These are phyloP conservation scores for Epinephelus lanceolatus DNA, from an alignment of 2,113 vertebrate genomes.

Conservation along the genomic window DNA sequence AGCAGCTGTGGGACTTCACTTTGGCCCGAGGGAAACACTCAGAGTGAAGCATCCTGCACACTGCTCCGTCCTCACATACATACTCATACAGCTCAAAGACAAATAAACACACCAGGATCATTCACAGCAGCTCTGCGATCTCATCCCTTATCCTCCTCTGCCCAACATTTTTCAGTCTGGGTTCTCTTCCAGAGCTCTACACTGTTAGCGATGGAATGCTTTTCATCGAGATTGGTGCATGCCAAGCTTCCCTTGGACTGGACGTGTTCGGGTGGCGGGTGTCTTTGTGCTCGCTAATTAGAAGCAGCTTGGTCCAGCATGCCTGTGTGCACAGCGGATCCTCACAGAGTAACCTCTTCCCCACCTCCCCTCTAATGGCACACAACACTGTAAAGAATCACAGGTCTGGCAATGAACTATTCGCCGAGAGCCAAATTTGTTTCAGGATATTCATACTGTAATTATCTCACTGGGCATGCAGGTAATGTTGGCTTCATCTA, in stretches of 20 bases:
- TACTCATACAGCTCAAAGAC: constrained; percentile 40
- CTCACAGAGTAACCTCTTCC: constrained; percentile 33
- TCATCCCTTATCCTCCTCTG: constrained; percentile 25
- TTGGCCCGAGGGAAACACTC: not conserved
- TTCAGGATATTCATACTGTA: constrained; percentile 37
- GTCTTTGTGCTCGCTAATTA: constrained; percentile 75
- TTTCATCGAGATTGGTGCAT: constrained; percentile 43
- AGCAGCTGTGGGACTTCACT: constrained; percentile 21
- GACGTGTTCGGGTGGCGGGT: constrained; percentile 49
- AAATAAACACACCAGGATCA: constrained; percentile 19
- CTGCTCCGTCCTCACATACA: not conserved
- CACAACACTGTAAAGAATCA: constrained; percentile 29
- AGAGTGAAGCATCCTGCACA: not conserved
- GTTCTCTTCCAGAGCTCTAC: constrained; percentile 32
- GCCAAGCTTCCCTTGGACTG: constrained; percentile 58
- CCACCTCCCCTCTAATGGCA: constrained; percentile 27
- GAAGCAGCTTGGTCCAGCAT: constrained; percentile 59
- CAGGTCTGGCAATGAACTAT: constrained; percentile 30
- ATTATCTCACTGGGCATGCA: constrained; percentile 26
- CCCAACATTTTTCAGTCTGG: constrained; percentile 28
- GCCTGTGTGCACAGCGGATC: constrained; percentile 41
- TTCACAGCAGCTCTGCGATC: not conserved
- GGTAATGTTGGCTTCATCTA: constrained; percentile 22
- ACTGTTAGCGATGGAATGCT: constrained; percentile 53
- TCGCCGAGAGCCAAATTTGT: constrained; percentile 32